Evolutionary conservation across 2,113 vertebrate species (phyloP).

Genomic region (Ardeotis arabs): DNA sequence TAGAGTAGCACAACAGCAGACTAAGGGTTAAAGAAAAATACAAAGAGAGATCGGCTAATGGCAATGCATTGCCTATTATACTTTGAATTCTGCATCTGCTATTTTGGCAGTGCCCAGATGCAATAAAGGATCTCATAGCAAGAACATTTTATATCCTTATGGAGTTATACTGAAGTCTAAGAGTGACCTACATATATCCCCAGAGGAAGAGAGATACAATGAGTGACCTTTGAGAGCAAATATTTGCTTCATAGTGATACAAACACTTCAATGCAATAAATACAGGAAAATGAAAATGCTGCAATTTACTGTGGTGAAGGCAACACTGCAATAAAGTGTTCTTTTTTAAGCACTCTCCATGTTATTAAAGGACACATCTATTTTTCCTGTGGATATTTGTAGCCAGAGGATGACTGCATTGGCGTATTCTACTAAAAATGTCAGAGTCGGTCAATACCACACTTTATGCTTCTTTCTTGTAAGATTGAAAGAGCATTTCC

Average conservation of each 20-base stretch:
- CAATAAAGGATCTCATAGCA: background rate
- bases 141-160: background rate
- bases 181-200: background rate
- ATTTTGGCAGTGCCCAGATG: background rate
- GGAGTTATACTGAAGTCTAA: background rate
- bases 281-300: constrained; percentile 58
- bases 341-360: constrained; percentile 33
- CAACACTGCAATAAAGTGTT: constrained; percentile 31
- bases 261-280: constrained; percentile 60
- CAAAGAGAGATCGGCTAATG: background rate
- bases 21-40: background rate
- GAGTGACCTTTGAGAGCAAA: constrained; percentile 62
- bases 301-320: constrained; percentile 15
- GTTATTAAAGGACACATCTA: constrained; percentile 44
- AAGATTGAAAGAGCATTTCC: background rate
- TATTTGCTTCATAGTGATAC: constrained; percentile 47
- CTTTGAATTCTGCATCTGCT: constrained; percentile 11
- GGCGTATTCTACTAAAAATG: background rate
- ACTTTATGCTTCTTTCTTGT: background rate
- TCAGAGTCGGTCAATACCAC: background rate
- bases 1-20: background rate
- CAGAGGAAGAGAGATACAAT: constrained; percentile 6
- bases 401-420: constrained; percentile 10
- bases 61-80: background rate
- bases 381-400: background rate